Evolutionary conservation across 2,888 invertebrate species (phyloP).

Genomic region (Altica lythri): DNA sequence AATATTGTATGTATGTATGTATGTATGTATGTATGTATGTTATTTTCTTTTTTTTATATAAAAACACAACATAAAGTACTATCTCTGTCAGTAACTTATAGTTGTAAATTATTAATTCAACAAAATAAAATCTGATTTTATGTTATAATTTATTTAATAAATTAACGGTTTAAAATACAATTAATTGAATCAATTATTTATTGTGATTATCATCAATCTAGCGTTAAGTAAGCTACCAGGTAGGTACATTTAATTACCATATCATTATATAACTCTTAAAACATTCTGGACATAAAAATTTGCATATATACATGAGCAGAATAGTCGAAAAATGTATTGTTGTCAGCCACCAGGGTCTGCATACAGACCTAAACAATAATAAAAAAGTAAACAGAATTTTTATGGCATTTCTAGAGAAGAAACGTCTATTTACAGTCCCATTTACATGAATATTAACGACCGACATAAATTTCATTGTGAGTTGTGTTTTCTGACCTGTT

Average conservation of each 20-base stretch:
- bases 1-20: too few species aligned
- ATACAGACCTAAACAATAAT: conserved; percentile 30
- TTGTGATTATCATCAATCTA: too few species aligned
- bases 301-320: conserved; percentile 13
- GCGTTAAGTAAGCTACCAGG: too few species aligned
- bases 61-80: too few species aligned
- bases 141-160: too few species aligned
- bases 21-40: too few species aligned
- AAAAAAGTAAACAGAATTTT: conserved; percentile 41
- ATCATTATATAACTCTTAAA: not conserved
- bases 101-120: too few species aligned
- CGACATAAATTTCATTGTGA: conserved; percentile 45
- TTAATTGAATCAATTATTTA: too few species aligned
- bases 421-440: conserved; percentile 43
- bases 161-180: too few species aligned
- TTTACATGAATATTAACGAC: conserved; percentile 47
- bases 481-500: conserved; percentile 45
- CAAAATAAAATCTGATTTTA: too few species aligned
- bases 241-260: not conserved
- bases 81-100: too few species aligned
- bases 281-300: not conserved
- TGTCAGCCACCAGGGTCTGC: conserved; percentile 14
- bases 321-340: conserved; percentile 11
- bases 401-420: conserved; percentile 40
- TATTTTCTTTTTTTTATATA: too few species aligned